Evolutionary conservation across 2,888 invertebrate genomes (phyloP).

Genomic region (Spilosoma lubricipeda): DNA sequence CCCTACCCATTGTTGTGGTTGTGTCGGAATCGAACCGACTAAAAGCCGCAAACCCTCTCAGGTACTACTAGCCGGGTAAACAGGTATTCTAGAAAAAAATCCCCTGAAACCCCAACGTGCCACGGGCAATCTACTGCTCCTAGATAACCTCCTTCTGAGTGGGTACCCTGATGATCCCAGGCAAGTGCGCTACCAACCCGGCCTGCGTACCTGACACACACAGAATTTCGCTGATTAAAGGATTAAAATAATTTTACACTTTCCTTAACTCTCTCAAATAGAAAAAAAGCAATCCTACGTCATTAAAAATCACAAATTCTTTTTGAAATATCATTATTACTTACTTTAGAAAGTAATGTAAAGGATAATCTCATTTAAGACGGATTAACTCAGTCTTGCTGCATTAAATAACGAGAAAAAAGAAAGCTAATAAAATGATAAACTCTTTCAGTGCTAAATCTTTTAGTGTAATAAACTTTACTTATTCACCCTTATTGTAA

Average conservation of each 20-base stretch:
- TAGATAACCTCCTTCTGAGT: no score
- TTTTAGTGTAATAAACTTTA: constrained; percentile 71
- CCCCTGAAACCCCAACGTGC: no score
- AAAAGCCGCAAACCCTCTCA: no score
- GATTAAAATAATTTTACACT: background rate
- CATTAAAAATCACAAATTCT: background rate
- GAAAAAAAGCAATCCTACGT: background rate
- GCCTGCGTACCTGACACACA: background rate
- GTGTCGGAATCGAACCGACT: no score
- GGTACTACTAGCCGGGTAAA: no score
- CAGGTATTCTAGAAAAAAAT: no score
- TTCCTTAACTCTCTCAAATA: background rate
- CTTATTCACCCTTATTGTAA: constrained; percentile 79
- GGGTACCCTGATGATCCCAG: no score
- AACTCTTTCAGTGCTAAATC: constrained; percentile 60
- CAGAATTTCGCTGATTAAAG: background rate
- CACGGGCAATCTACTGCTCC: no score
- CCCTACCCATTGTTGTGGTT: no score
- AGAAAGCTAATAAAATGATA: constrained; percentile 47
- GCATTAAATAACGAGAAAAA: constrained; percentile 24
- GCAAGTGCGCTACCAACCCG: no score
- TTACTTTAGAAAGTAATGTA: background rate
- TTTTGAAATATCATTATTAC: background rate
- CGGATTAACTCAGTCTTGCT: background rate
- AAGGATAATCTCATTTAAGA: background rate